A percentile compares a stretch with the other conserved stretches of the same genome.
Conservation (phyloP, 2,888 invertebrate genomes). For the Diplazon laetatorius region DNA sequence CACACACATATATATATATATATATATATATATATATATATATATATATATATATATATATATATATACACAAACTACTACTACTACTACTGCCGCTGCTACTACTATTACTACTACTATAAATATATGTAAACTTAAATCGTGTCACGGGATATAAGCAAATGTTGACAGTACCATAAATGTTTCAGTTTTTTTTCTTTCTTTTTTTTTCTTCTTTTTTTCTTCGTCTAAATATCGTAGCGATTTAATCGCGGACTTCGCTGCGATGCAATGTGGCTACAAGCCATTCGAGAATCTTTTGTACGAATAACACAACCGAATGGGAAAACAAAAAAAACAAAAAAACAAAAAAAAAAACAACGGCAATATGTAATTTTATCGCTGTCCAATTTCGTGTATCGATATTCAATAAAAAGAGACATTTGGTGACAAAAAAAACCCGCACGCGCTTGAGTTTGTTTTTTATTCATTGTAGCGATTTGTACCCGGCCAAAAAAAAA, state of each 20-base stretch:
- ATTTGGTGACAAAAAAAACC: constrained; percentile 63
- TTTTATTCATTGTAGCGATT: constrained; percentile 77
- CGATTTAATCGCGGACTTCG: constrained; percentile 35
- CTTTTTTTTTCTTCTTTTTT: background rate
- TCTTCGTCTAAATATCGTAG: constrained; percentile 13
- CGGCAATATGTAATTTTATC: constrained; percentile 62
- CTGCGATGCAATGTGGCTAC: constrained; percentile 52
- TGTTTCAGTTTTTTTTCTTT: constrained; percentile 6
- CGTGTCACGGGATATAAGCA: constrained; percentile 63
- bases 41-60: too few species aligned
- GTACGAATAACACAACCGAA: constrained; percentile 50
- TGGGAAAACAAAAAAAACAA: background rate
- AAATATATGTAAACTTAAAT: constrained; percentile 46
- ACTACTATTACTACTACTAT: too few species aligned
- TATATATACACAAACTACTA: too few species aligned
- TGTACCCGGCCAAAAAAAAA: constrained; percentile 69
- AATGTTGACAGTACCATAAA: constrained; percentile 52
- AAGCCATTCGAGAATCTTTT: constrained; percentile 60
- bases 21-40: too few species aligned
- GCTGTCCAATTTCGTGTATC: constrained; percentile 62
- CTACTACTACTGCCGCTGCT: too few species aligned
- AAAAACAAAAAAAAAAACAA: constrained; percentile 45
- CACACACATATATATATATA: too few species aligned
- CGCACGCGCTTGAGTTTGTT: constrained; percentile 70
- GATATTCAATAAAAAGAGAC: constrained; percentile 64